These are phyloP conservation scores for Protobothrops mucrosquamatus DNA, from an alignment of 2,113 vertebrate genomes.

Conservation along the genomic window DNA sequence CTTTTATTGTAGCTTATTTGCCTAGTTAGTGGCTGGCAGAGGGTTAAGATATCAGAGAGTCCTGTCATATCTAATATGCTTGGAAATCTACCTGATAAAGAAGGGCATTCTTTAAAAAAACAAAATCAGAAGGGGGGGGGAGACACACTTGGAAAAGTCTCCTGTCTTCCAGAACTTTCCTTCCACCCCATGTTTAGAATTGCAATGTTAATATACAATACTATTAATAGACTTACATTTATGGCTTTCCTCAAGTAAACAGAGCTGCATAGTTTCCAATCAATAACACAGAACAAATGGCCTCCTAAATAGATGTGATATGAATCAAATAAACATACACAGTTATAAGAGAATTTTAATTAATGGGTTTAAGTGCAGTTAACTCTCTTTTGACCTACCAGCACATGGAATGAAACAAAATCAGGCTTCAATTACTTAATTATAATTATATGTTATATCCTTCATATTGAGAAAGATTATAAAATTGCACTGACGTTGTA, in stretches of 20 bases:
- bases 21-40: neutral
- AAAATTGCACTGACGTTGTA: neutral
- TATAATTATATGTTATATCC: neutral
- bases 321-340: neutral
- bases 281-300: neutral
- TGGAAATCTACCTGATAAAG: neutral
- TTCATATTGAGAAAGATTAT: neutral
- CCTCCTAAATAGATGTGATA: neutral
- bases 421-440: neutral
- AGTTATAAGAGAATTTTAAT: neutral
- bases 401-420: neutral
- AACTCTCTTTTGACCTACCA: neutral
- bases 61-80: neutral
- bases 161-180: neutral
- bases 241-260: neutral
- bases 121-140: neutral
- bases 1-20: neutral
- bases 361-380: neutral
- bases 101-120: neutral
- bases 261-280: neutral
- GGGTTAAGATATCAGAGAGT: neutral
- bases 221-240: neutral
- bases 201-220: neutral
- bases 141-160: neutral
- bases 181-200: neutral